These are phyloP conservation scores for Eupithecia dodoneata DNA, from an alignment of 2,888 invertebrate genomes.

Conservation along the genomic window DNA sequence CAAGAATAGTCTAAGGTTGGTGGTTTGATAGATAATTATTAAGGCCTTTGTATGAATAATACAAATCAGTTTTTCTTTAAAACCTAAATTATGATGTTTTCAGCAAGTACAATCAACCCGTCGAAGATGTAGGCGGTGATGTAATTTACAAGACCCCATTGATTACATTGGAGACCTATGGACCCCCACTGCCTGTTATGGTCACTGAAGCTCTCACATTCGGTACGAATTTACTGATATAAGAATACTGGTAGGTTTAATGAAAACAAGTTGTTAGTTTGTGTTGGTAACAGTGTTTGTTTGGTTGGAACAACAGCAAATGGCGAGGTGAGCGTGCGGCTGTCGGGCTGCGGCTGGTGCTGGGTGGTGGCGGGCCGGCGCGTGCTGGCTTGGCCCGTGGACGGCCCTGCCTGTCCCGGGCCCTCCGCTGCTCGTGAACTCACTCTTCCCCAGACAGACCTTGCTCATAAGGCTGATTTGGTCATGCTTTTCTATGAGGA, in stretches of 20 bases:
- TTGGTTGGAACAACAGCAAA: constrained; percentile 64
- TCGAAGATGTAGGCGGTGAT: constrained; percentile 82
- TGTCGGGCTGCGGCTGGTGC: constrained; percentile 89
- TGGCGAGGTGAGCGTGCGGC: constrained; percentile 85
- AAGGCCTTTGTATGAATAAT: not conserved
- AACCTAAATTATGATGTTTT: constrained; percentile 33
- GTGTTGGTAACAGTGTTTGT: not conserved
- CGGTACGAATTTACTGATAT: constrained; percentile 62
- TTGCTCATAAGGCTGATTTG: constrained; percentile 94
- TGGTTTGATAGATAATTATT: not conserved
- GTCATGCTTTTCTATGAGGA: constrained; percentile 87
- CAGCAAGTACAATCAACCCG: constrained; percentile 66
- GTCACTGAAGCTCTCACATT: constrained; percentile 95
- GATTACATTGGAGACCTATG: constrained; percentile 91
- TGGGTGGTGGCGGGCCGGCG: constrained; percentile 94
- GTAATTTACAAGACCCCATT: constrained; percentile 90
- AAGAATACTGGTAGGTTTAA: no score
- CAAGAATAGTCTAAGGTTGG: constrained; percentile 71
- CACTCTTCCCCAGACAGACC: constrained; percentile 94
- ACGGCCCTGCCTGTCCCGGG: constrained; percentile 50
- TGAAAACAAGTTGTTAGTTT: not conserved
- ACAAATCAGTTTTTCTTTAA: not conserved
- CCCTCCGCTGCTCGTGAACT: constrained; percentile 90
- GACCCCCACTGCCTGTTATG: constrained; percentile 92
- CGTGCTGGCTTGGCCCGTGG: constrained; percentile 90